phyloP scores from a whole-genome alignment of 35 echinoderm and acorn worm genomes.

The Apostichopus japonicus region DNA sequence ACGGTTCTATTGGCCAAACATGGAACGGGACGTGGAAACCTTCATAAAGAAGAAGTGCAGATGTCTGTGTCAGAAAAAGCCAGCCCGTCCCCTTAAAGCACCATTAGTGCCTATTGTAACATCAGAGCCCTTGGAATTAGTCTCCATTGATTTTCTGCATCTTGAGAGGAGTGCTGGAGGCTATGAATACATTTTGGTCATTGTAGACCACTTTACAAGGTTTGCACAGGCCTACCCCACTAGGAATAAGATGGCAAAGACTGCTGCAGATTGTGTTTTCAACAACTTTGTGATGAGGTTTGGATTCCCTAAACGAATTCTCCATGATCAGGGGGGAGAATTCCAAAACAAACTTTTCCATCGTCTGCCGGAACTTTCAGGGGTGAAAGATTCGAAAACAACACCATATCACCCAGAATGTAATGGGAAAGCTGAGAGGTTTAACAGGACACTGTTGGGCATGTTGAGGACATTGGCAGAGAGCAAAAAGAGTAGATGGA shows the following conservation, averaged over 20 bases:
- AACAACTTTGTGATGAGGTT: constrained; percentile 68
- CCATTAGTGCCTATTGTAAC: constrained; percentile 45
- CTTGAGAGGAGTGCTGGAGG: constrained; percentile 51
- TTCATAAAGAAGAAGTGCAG: constrained; percentile 52
- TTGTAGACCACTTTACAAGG: constrained; percentile 70
- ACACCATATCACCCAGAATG: constrained; percentile 57
- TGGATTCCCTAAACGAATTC: constrained; percentile 57
- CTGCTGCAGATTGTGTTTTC: constrained; percentile 56
- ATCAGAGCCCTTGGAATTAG: constrained; percentile 53
- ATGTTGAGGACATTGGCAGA: constrained; percentile 31
- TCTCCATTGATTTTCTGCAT: constrained; percentile 67
- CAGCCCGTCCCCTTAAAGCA: constrained; percentile 29
- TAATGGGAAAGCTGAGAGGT: constrained; percentile 52
- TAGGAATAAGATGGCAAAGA: constrained; percentile 28
- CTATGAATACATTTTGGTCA: constrained; percentile 62
- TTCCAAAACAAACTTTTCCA: constrained; percentile 73
- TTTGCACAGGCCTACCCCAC: constrained; percentile 64
- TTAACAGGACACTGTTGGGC: constrained; percentile 56
- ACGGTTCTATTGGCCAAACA: constrained; percentile 68
- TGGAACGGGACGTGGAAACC: constrained; percentile 54
- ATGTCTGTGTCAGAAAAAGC: constrained; percentile 65
- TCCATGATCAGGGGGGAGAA: constrained; percentile 66
- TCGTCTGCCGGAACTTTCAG: constrained; percentile 50
- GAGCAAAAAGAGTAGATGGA: constrained; percentile 61
- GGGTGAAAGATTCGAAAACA: constrained; percentile 53